phyloP scores from a whole-genome alignment of 2,113 vertebrate species.

The Pipra filicauda region DNA sequence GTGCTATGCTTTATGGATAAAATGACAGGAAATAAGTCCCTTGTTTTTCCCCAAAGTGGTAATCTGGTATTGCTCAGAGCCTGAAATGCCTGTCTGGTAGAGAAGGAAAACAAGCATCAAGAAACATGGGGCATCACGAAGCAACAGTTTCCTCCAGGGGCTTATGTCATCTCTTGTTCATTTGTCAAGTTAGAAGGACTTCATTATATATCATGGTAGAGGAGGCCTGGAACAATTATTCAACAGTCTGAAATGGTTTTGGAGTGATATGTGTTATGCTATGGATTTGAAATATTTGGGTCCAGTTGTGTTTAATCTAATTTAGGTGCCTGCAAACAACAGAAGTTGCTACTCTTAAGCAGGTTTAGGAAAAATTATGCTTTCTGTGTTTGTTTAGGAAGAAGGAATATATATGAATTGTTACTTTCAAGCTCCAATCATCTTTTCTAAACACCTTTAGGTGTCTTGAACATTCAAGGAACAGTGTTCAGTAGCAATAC shows the following conservation, averaged over 20 bases:
- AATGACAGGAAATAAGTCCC: neutral
- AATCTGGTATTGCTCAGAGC: neutral
- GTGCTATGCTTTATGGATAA: neutral
- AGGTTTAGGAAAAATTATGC: neutral
- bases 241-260: neutral
- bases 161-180: neutral
- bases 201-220: neutral
- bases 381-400: neutral
- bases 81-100: neutral
- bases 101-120: neutral
- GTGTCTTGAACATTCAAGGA: neutral
- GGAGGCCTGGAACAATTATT: neutral
- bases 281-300: neutral
- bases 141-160: neutral
- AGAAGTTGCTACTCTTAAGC: neutral
- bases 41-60: neutral
- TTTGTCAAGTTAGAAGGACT: neutral
- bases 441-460: neutral
- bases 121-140: neutral
- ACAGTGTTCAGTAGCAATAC: neutral
- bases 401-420: neutral
- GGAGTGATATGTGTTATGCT: neutral
- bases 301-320: neutral
- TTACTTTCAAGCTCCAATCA: neutral
- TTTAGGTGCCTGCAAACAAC: neutral